Base-by-base conservation (phyloP, 2,797 vertebrate species). In the Alectoris magna region DNA sequence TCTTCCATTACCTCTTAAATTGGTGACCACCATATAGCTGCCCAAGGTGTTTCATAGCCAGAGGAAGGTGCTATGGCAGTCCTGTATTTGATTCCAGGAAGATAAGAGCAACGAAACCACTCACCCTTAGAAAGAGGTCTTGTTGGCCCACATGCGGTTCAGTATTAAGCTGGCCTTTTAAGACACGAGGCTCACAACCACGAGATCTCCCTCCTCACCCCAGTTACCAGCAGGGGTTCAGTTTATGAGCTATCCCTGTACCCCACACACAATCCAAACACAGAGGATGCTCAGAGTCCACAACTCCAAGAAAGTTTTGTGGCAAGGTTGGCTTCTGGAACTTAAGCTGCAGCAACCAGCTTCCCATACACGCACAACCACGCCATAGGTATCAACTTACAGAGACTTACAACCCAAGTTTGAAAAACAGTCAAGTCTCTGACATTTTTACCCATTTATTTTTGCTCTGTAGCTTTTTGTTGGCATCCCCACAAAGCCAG, bases 251-350 rank as follows among this genome's bases (percentile, higher is more conserved):
- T 39, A 4, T 43, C 72, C 29, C 67, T 46, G 38, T 8, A 29
- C 18, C 15, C 9, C 19, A 34, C 49, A 16, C 29, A 5, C 17
- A 55, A 3, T 31, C 46, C 49, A 82, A 78, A 36, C 43, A 27
- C 1, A 0, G 14, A n/a, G 44, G 21, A 3, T 58, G 55, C 55
- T 58, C 21, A 8, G 26, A 66, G 34, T 15, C 26, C 58, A 55
- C 11, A 0, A 0, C 39, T 55, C 63, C 34, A 14, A 43, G 49
- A 29, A 29, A 53, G 9, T 17, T 62, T 17, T 81, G 34, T 43
- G 29, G 60, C 36, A 60, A 7, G 3, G 34, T 26, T 18, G 17
- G 29, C 39, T 77, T 58, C 75, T 31, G 38, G 29, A 36, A 39
- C 3, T 44, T 5, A 24, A 46, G 1, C 18, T 23, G 46, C 1